phyloP scores from a whole-genome alignment of 2,888 invertebrate genomes.

The Phymatocera aterrima region DNA sequence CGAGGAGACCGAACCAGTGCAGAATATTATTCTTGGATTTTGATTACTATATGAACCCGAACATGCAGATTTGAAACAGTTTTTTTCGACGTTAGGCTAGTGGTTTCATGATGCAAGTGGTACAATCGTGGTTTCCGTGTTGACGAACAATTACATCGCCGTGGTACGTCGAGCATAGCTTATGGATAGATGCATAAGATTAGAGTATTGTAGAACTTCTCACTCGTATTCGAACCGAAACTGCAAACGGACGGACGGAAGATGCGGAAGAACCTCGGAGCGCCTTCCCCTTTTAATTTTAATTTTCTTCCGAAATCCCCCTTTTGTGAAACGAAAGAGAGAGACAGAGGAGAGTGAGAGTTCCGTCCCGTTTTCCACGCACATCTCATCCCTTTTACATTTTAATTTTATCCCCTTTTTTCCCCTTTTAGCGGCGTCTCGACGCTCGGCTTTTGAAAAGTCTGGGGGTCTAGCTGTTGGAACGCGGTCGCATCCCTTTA shows the following conservation, averaged over 20 bases:
- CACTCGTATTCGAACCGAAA: background rate
- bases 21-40: too few species aligned
- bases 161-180: too few species aligned
- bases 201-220: background rate
- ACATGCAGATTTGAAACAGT: too few species aligned
- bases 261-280: slow-evolving; percentile 34
- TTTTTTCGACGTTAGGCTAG: too few species aligned
- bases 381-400: slow-evolving; percentile 73
- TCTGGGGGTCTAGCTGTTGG: slow-evolving; percentile 48
- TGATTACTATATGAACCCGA: too few species aligned
- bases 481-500: slow-evolving; percentile 70
- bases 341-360: slow-evolving; percentile 52
- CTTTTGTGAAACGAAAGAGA: slow-evolving; percentile 58
- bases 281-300: slow-evolving; percentile 66
- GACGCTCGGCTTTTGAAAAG: slow-evolving; percentile 65
- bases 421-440: slow-evolving; percentile 49
- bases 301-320: slow-evolving; percentile 70
- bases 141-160: too few species aligned
- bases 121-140: too few species aligned
- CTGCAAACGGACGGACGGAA: background rate
- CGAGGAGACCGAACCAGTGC: too few species aligned
- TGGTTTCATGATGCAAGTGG: too few species aligned
- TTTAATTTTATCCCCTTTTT: slow-evolving; percentile 73
- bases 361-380: slow-evolving; percentile 68
- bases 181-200: background rate